Base-by-base conservation (phyloP, 2,888 invertebrate species). In the Pyrgus malvae region DNA sequence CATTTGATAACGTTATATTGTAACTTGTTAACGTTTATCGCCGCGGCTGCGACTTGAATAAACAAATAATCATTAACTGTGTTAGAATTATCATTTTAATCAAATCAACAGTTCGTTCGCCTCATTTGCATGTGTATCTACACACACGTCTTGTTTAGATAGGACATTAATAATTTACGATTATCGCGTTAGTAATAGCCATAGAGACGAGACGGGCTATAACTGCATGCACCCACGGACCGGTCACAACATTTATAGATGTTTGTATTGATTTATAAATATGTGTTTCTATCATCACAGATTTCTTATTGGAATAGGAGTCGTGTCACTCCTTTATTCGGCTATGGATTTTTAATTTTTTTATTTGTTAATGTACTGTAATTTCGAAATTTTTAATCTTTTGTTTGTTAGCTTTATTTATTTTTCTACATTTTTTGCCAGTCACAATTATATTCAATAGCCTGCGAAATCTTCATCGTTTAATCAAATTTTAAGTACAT, bases 1-100 rank as follows among this genome's bases (percentile, higher is more conserved):
- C 48, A 40, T 57, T 37, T 37, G 51, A 59, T 61, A 55, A 58
- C 53, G 55, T 54, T 53, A 61, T 61, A 62, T 60, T 55, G 53
- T 44, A 48, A 60, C 55, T 78, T 72, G 80, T 80, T 81, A 82
- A 66, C 76, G 71, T 71, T 76, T 80, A 85, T 83, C 77, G 78
- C 55, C 66, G 72, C 77, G 78, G 80, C 78, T 79, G 74, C 76
- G 70, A 67, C 70, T 66, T 66, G 72, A 77, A 80, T 81, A 82
- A 83, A 86, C 87, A 85, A 85, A 84, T 79, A 78, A 66, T 71
- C 73, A 75, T 83, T 80, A 78, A 71, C 70, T 67, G 74, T 67
- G 80, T 79, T 76, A 80, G 81, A 79, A 77, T 86, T 82, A 83
- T 80, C 80, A 83, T 80, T 83, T 78, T 81, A 72, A 83, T 78